These are phyloP conservation scores for Homarus americanus DNA, from an alignment of 1,140 invertebrate species.

Conservation along the genomic window DNA sequence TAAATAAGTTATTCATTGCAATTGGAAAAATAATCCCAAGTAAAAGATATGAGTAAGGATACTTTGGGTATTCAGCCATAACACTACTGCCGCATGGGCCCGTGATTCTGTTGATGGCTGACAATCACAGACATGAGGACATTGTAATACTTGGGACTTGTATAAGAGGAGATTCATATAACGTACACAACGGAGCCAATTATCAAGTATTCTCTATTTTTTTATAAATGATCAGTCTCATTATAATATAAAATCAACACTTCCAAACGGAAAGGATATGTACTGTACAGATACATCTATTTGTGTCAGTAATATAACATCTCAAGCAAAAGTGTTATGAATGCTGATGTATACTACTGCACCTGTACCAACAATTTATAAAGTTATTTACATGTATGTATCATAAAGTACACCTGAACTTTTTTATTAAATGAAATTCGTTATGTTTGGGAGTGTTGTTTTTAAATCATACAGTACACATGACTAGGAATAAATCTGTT, in stretches of 20 bases:
- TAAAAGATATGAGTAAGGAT: background rate
- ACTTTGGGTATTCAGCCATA: background rate
- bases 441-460: background rate
- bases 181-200: background rate
- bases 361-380: no score
- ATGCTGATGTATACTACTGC: no score
- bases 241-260: constrained; percentile 1
- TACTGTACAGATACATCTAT: background rate
- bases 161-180: background rate
- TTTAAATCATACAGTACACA: background rate
- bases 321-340: no score
- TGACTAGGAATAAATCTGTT: background rate
- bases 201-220: background rate
- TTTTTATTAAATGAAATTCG: background rate
- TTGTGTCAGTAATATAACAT: no score
- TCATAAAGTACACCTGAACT: no score
- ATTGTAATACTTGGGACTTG: background rate
- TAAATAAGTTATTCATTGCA: constrained; percentile 40
- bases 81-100: background rate
- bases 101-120: background rate
- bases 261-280: background rate
- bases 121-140: background rate
- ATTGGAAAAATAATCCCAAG: background rate
- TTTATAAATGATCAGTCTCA: background rate
- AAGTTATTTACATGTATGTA: no score